Evolutionary conservation across 2,113 vertebrate genomes (phyloP), one percentile per base, ranked within the genome.

Genomic region (Gymnobelideus leadbeateri): DNA sequence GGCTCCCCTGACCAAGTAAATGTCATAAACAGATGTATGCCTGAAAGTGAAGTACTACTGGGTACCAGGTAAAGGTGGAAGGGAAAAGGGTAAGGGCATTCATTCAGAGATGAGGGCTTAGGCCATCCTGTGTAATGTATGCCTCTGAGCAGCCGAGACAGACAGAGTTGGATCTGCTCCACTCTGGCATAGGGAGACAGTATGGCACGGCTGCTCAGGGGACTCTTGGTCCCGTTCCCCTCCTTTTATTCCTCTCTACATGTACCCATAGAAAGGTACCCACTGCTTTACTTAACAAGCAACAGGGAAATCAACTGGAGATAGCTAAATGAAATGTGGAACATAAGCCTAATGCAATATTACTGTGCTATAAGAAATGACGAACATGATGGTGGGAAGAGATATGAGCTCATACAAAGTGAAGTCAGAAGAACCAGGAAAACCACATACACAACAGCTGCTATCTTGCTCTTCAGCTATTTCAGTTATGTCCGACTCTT

Each of bases 201-300:
- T n/a, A 28, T 14, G 10, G 12, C 2, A 4, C 77, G 46, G 77
- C 1, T 51, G 54, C 0, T 3, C 28, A 0, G 1, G 47, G 7
- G 37, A 54, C 51, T 46, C 21, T 43, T 3, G 89, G 49, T 28
- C 91, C 47, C 12, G 16, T 19, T 3, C 68, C 3, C 3, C 68
- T 84, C n/a, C 68, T 84, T 2, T 84, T 84, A 84, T 50, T 51
- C 21, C 50, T 6, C n/a, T 10, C 2, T 0, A 52, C 47, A 16
- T 51, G 46, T 51, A 6, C 47, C 23, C 90, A 6, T 23, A 11
- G 51, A 21, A 51, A 52, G 51, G 25, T 90, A 50, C 57, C 19
- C 37, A 9, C 49, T 0, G 0, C 14, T 89, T 54, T 23, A n/a
- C 52, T 54, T 11, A 49, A 37, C 68, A 51, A 7, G 16, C 0